These are phyloP conservation scores for Diplolepis rosae DNA, from an alignment of 2,888 invertebrate genomes.

Conservation along the genomic window DNA sequence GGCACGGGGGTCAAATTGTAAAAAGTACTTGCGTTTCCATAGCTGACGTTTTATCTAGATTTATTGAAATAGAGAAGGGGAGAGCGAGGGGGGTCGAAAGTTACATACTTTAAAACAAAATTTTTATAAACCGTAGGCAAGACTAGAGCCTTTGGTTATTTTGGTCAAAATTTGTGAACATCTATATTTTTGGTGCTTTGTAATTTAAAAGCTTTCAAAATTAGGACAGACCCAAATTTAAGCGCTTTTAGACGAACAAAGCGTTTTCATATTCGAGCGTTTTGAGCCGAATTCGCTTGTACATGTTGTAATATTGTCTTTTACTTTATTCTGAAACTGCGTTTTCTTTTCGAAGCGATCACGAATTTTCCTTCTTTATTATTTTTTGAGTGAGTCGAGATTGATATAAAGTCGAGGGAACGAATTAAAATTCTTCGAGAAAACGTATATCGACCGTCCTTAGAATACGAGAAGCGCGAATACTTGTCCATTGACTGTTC, in stretches of 20 bases:
- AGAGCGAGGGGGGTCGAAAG: background rate
- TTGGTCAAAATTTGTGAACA: background rate
- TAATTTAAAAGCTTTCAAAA: background rate
- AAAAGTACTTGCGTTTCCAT: constrained; percentile 24
- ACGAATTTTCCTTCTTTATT: background rate
- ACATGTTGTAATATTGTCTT: constrained; percentile 17
- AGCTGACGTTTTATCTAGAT: constrained; percentile 4
- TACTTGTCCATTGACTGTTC: background rate
- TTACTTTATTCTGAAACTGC: background rate
- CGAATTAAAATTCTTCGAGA: constrained; percentile 1
- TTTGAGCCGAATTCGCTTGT: constrained; percentile 22
- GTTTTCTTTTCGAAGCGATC: background rate
- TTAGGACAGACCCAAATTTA: background rate
- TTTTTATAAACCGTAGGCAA: constrained; percentile 12
- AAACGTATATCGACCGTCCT: constrained; percentile 26
- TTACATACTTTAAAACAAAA: constrained; percentile 11
- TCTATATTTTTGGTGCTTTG: no score
- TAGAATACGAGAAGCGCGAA: constrained; percentile 3
- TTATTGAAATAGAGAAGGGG: background rate
- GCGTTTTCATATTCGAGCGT: constrained; percentile 2
- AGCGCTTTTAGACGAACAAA: constrained; percentile 3
- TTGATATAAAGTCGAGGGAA: constrained; percentile 5
- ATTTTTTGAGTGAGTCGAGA: background rate
- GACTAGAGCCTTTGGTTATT: background rate
- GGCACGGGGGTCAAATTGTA: constrained; percentile 11